Evolutionary conservation across 1,140 invertebrate genomes (phyloP), one percentile per base, ranked within the genome.

Genomic region (Holotrichia oblita): DNA sequence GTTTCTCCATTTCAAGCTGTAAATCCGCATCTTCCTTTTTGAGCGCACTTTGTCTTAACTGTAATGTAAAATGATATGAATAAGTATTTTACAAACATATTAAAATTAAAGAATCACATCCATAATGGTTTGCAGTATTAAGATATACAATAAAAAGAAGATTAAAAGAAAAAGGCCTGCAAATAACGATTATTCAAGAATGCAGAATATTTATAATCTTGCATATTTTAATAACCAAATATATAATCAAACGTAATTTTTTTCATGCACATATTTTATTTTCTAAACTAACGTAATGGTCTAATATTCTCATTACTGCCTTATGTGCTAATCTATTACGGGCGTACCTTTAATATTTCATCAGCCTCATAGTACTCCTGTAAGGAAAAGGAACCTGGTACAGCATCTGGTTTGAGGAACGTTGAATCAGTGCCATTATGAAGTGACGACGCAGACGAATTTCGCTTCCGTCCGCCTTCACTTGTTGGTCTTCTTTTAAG

Each of bases 21-120:
- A 99, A 90, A 89, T 99, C 98, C 72, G 97, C 95, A 87, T 99
- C 98, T 89, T 99, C 98, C 87, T 99, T 99, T 86, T 99, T 99
- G 77, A 99, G 91, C 77, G 97, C 95, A 87, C 97, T 98, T 89
- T 99, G 97, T 84, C 97, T 90, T 83, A 99, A 89, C 91, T 97
- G 90, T 55, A 40, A 74, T 14, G 34, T 55, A 34, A 34, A n/a
- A n/a, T n/a, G n/a, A n/a, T n/a, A n/a, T n/a, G n/a, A n/a, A 34
- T 4, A 34, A 4, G 4, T 34, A 34, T 34, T 34, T 34, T 4
- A 34, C 2, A 8, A 48, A 6, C 7, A 14, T 48, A 48, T 48
- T 8, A 17, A 10, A n/a, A n/a, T n/a, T n/a, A n/a, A n/a, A n/a
- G n/a, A n/a, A n/a, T n/a, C n/a, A n/a, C n/a, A n/a, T n/a, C n/a